phyloP scores from a whole-genome alignment of 1,140 invertebrate species.

The Helicoverpa armigera region DNA sequence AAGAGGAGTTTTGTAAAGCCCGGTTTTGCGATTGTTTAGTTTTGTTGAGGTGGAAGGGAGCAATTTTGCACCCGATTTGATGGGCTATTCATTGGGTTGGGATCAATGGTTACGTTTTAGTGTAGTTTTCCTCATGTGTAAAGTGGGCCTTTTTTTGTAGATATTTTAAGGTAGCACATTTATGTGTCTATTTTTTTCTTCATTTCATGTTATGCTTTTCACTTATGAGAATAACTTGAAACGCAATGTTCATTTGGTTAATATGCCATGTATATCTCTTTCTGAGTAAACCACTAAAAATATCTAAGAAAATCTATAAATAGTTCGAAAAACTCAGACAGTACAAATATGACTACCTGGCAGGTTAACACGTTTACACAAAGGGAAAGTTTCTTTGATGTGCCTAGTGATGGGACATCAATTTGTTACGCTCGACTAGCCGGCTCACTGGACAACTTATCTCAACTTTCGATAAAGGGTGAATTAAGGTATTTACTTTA shows the following conservation, averaged over 20 bases:
- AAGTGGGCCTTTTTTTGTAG: background rate
- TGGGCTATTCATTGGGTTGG: background rate
- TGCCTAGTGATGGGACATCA: slow-evolving; percentile 10
- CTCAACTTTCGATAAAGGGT: background rate
- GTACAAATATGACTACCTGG: slow-evolving; percentile 4
- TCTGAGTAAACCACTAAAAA: no score
- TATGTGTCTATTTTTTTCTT: no score
- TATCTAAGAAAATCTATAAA: background rate
- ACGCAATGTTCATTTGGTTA: no score
- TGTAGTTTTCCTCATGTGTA: background rate
- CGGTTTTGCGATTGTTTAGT: background rate
- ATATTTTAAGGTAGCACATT: no score
- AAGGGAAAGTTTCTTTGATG: slow-evolving; percentile 19
- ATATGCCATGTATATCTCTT: no score
- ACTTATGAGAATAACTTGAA: no score
- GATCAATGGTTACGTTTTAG: background rate
- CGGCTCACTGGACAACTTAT: background rate
- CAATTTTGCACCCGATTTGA: slow-evolving; percentile 31
- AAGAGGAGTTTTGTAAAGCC: slow-evolving; percentile 7
- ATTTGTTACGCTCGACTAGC: slow-evolving; percentile 11
- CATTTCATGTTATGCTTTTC: no score
- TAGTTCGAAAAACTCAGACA: background rate
- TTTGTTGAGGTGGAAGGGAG: background rate
- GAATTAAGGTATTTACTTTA: background rate
- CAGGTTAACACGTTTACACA: slow-evolving; percentile 26